These are phyloP conservation scores for Nephrotoma guestfalica DNA, from an alignment of 2,888 invertebrate species.

Conservation along the genomic window DNA sequence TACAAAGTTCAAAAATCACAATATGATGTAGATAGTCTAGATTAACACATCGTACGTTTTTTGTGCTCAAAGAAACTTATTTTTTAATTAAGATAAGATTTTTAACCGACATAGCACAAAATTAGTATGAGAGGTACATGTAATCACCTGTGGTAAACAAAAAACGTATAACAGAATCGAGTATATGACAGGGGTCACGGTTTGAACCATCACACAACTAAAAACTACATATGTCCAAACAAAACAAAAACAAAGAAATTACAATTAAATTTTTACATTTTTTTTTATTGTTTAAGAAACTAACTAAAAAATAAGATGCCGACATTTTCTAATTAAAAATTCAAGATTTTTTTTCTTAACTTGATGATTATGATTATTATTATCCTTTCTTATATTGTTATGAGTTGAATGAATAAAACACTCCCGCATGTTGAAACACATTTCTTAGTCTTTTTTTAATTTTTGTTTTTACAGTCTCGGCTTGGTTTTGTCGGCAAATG, in stretches of 20 bases:
- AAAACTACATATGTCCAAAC: neutral
- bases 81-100: no score
- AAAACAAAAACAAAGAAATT: neutral
- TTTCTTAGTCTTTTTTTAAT: neutral
- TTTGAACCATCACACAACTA: neutral
- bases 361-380: neutral
- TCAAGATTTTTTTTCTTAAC: neutral
- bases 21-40: no score
- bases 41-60: no score
- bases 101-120: no score
- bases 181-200: neutral
- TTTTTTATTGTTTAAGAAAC: neutral
- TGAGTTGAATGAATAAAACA: neutral
- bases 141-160: neutral
- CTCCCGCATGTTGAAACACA: neutral
- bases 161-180: no score
- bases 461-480: neutral
- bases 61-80: no score
- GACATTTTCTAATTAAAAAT: neutral
- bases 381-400: neutral
- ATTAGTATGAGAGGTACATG: neutral
- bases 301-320: neutral
- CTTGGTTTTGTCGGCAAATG: neutral
- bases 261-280: neutral
- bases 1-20: no score